Evolutionary conservation across 2,113 vertebrate genomes (phyloP).

Genomic region (Percopsis transmontana): DNA sequence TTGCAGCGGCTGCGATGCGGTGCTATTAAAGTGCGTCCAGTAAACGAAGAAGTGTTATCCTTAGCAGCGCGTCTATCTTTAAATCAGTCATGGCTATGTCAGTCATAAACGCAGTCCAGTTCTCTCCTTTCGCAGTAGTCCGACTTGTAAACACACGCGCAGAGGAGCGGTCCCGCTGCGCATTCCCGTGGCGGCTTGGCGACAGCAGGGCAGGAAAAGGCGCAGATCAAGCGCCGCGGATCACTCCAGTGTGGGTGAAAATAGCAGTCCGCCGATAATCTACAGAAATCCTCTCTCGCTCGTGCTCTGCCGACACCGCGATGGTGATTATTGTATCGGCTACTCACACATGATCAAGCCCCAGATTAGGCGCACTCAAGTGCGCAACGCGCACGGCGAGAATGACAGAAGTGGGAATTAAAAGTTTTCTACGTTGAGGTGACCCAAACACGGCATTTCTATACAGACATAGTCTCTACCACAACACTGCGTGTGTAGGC

Average conservation of each 20-base stretch:
- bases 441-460: slow-evolving; percentile 19
- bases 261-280: slow-evolving; percentile 77
- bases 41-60: background rate
- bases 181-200: background rate
- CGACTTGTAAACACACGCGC: slow-evolving; percentile 27
- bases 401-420: slow-evolving; percentile 24
- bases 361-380: slow-evolving; percentile 11
- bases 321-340: slow-evolving; percentile 65
- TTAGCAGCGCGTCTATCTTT: background rate
- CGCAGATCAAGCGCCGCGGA: slow-evolving; percentile 53
- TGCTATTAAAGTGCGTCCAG: slow-evolving; percentile 13
- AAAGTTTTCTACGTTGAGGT: background rate
- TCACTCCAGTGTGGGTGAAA: slow-evolving; percentile 59
- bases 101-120: slow-evolving; percentile 36
- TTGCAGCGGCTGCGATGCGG: too few species aligned
- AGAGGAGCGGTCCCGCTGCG: background rate
- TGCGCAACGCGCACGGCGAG: slow-evolving; percentile 32
- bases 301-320: slow-evolving; percentile 59
- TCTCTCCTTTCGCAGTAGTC: slow-evolving; percentile 15
- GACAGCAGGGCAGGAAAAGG: slow-evolving; percentile 35
- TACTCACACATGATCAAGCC: slow-evolving; percentile 66
- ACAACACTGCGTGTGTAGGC: background rate
- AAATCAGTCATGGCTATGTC: slow-evolving; percentile 25
- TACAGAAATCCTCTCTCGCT: slow-evolving; percentile 70
- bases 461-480: background rate